Conservation (phyloP, 2,797 vertebrate genomes). For the Paguma larvata region DNA sequence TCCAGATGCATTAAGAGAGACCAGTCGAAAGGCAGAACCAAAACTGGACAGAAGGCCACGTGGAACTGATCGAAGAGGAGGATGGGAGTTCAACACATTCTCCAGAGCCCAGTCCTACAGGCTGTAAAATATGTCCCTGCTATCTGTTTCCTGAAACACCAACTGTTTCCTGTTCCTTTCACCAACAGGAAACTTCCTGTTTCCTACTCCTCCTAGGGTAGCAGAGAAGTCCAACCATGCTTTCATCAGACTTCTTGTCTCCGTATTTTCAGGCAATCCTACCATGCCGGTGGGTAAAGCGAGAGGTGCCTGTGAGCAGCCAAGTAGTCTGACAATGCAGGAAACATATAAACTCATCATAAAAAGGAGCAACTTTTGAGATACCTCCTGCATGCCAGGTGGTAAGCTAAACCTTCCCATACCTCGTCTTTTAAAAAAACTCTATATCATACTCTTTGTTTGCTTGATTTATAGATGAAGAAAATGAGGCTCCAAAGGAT, state of each 20-base stretch:
- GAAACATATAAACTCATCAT: background rate
- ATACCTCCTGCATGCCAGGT: background rate
- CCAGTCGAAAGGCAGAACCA: background rate
- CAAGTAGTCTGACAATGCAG: background rate
- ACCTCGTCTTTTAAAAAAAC: background rate
- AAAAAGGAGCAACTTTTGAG: background rate
- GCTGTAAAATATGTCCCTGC: too few relatives aligned
- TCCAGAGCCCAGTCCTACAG: background rate
- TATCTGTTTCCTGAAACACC: too few relatives aligned
- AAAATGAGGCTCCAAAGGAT: background rate
- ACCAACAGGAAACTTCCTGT: too few relatives aligned
- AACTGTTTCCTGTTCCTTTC: too few relatives aligned
- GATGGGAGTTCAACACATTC: background rate
- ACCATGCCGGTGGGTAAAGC: too few relatives aligned
- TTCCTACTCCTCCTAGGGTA: background rate
- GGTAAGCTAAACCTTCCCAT: background rate
- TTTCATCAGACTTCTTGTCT: background rate
- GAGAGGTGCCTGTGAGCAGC: background rate
- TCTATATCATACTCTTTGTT: background rate
- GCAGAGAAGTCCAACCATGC: background rate
- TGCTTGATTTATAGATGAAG: background rate
- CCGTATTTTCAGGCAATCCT: background rate
- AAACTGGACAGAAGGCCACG: background rate
- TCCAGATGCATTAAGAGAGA: background rate
- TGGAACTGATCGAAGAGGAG: too few relatives aligned